Base-by-base conservation (phyloP, 2,113 vertebrate species). In the Petrocephalus zakoni region DNA sequence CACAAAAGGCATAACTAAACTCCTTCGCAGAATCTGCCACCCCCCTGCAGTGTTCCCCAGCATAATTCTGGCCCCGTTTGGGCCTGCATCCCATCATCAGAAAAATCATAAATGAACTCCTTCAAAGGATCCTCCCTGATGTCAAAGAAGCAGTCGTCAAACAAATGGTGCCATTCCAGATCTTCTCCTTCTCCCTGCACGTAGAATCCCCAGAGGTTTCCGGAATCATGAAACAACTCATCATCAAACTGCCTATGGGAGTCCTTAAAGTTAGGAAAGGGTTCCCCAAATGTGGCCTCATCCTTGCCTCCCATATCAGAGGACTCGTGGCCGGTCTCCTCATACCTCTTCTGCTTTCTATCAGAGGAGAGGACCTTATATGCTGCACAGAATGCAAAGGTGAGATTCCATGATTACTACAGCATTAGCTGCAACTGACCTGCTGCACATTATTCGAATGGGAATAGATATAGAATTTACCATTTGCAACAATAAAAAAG, bases 321-420 rank as follows among this genome's bases (percentile, higher is more conserved):
- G 13, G 87, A 89, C 15, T 91, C 42, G 4, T 93, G 92, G 37
- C 93, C 93, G 78, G 91, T 5, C 0, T 9, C 61, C 89, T 95
- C 93, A 34, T 95, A 95, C 8, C 64, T 86, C 49, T n/a, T 91
- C 90, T 93, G 93, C 42, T 89, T 91, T 64, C 93, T 89, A 78
- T 91, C 89, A 87, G 93, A 88, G 58, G 93, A 93, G 37, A 95
- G 93, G 56, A 94, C 92, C 0, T 37, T 86, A 88, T 94, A 94
- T 47, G 94, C 93, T 95, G 4, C 47, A 19, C 34, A 46, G 89
- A 37, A 22, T 68, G 25, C 61, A 90, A 55, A 53, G 37, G 56
- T 19, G 8, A 81, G 2, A 10, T 68, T 68, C 13, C 61, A 68
- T 68, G 1, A 68, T 68, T 68, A 29, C n/a, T 64, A 64, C 22